phyloP scores from a whole-genome alignment of 2,113 vertebrate genomes.

The Plectropomus leopardus region DNA sequence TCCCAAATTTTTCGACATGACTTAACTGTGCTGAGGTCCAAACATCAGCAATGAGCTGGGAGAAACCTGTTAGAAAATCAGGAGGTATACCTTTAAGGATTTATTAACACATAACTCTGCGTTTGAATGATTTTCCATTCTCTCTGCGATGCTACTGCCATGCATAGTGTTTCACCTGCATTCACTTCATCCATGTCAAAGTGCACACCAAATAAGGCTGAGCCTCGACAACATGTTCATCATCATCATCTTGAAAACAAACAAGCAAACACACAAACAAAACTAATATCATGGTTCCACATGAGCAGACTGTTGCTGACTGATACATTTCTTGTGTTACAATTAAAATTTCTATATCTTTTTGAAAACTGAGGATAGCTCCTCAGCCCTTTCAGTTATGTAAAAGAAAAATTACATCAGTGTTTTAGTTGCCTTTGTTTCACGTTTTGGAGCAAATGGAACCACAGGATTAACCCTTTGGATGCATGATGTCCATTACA shows the following conservation, averaged over 20 bases:
- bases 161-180: background rate
- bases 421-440: background rate
- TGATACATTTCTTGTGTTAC: background rate
- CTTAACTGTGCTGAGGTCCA: background rate
- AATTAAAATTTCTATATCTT: background rate
- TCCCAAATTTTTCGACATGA: background rate
- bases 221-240: background rate
- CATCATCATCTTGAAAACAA: background rate
- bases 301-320: background rate
- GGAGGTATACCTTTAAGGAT: background rate
- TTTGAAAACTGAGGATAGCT: background rate
- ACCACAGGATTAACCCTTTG: background rate
- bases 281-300: background rate
- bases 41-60: background rate
- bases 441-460: background rate
- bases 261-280: background rate
- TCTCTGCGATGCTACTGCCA: background rate
- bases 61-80: background rate
- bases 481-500: background rate
- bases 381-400: background rate
- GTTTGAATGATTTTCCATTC: background rate
- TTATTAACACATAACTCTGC: background rate
- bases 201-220: background rate
- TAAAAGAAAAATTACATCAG: background rate
- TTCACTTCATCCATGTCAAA: background rate